phyloP scores from a whole-genome alignment of 2,797 vertebrate species.

The Gobionotothen gibberifrons region DNA sequence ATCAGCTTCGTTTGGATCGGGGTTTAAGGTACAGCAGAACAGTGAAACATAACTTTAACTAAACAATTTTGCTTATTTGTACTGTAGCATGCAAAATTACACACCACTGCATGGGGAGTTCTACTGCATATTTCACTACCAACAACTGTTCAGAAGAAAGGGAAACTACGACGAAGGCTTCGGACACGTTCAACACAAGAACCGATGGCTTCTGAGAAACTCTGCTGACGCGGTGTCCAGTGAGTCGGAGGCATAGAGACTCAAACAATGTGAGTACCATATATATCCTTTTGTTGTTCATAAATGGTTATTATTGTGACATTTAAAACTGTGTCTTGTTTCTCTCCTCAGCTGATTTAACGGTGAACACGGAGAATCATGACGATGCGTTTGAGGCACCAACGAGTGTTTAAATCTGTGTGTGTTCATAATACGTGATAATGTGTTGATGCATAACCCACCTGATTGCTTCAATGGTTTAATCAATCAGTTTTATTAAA shows the following conservation, averaged over 20 bases:
- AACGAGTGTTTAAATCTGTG: not conserved
- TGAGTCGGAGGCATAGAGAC: constrained; percentile 55
- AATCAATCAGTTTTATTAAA: not conserved
- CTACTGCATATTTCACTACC: constrained; percentile 90
- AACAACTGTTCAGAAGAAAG: constrained; percentile 84
- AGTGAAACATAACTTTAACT: constrained; percentile 12
- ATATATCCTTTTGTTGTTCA: not conserved
- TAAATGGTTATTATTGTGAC: not conserved
- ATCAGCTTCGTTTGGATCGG: not conserved
- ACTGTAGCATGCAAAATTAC: constrained; percentile 85
- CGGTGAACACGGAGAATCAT: constrained; percentile 14
- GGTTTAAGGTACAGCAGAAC: no score
- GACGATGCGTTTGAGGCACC: constrained; percentile 31
- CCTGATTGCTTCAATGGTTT: not conserved
- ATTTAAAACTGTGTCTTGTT: constrained; percentile 12
- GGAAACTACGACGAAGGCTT: constrained; percentile 87
- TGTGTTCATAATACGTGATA: constrained; percentile 1
- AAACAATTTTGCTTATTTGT: constrained; percentile 63
- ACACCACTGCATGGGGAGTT: constrained; percentile 82
- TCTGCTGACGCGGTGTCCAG: not conserved
- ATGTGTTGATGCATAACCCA: not conserved
- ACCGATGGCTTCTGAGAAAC: constrained; percentile 72
- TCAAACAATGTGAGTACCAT: constrained; percentile 41
- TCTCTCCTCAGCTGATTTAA: constrained; percentile 39
- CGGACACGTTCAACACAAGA: constrained; percentile 81